Evolutionary conservation across 2,113 vertebrate genomes (phyloP).

Genomic region (Orthonyx spaldingii): DNA sequence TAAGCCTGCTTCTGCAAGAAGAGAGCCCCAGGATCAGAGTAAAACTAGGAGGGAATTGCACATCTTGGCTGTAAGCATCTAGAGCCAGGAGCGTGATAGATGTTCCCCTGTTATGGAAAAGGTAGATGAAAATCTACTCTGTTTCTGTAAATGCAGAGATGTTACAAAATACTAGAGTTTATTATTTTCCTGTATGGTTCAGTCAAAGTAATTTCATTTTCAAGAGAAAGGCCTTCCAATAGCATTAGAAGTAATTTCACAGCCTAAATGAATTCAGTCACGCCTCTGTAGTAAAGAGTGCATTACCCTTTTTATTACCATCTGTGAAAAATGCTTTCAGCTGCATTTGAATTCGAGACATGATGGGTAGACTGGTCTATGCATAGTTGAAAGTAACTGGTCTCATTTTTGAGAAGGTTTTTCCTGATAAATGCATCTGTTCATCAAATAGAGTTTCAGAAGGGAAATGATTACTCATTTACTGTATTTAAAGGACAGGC

Average conservation of each 20-base stretch:
- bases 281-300: not conserved
- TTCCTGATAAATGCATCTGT: not conserved
- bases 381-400: not conserved
- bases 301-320: not conserved
- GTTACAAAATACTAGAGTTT: not conserved
- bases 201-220: not conserved
- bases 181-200: not conserved
- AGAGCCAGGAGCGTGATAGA: rapidly evolving
- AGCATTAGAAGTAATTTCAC: constrained; percentile 10
- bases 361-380: not conserved
- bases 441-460: not conserved
- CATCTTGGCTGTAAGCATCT: not conserved
- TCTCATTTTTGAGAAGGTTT: not conserved
- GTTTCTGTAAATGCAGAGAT: not conserved
- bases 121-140: not conserved
- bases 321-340: not conserved
- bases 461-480: not conserved
- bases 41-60: not conserved
- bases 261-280: not conserved
- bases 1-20: not conserved
- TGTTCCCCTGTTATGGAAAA: not conserved
- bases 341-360: not conserved
- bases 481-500: not conserved
- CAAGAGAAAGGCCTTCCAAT: not conserved
- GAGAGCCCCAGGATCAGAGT: not conserved